A percentile compares a stretch with the other conserved stretches of the same genome.
phyloP scores from a whole-genome alignment of 2,888 invertebrate genomes.

The Acleris literana region DNA sequence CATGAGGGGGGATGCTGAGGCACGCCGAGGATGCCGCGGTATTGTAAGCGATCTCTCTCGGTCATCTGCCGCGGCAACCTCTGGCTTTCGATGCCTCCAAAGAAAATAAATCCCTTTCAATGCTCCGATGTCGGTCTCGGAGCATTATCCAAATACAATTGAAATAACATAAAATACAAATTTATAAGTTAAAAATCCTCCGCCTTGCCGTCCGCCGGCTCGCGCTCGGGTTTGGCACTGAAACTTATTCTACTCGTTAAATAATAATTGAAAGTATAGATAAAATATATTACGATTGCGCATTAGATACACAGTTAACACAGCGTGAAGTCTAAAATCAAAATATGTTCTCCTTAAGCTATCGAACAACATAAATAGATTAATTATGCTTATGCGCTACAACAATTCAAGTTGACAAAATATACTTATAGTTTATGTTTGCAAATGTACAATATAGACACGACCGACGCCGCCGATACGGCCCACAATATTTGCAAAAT shows the following conservation, averaged over 20 bases:
- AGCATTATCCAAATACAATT: too few relatives aligned
- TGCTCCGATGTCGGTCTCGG: too few relatives aligned
- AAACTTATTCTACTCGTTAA: constrained; percentile 33
- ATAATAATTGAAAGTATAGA: constrained; percentile 25
- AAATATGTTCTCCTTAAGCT: constrained; percentile 45
- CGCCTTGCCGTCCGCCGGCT: too few relatives aligned
- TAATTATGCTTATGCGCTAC: constrained; percentile 43
- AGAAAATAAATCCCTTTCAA: too few relatives aligned
- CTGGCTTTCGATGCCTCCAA: too few relatives aligned
- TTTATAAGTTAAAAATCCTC: too few relatives aligned
- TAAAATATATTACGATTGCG: constrained; percentile 11
- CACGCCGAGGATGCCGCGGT: too few relatives aligned
- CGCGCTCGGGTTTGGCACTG: constrained; percentile 20
- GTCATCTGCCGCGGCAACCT: too few relatives aligned
- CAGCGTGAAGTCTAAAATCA: constrained; percentile 46
- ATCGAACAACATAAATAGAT: constrained; percentile 42
- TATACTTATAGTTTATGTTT: constrained; percentile 60
- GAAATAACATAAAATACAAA: too few relatives aligned
- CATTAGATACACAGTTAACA: constrained; percentile 38
- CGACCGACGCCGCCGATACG: constrained; percentile 56
- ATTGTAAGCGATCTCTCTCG: too few relatives aligned
- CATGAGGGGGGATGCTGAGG: too few relatives aligned
- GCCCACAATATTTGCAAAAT: constrained; percentile 61
- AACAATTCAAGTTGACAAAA: constrained; percentile 78
- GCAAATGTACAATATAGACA: constrained; percentile 69